Base-by-base conservation (phyloP, 2,797 vertebrate genomes). In the Erpetoichthys calabaricus region DNA sequence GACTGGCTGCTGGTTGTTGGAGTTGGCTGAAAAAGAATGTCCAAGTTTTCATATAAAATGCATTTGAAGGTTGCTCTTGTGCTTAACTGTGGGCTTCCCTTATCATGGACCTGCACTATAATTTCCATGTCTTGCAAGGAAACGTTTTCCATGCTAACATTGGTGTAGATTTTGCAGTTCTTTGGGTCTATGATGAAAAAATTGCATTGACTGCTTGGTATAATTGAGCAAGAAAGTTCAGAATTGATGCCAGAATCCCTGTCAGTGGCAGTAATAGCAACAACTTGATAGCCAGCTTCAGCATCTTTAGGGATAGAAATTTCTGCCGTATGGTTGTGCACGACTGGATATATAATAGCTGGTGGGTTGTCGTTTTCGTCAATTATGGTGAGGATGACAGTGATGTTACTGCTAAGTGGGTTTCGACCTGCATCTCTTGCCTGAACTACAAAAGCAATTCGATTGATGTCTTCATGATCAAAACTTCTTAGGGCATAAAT, bases 341-440 rank as follows among this genome's bases (percentile, higher is more conserved):
- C 79, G 0, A 63, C 65, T 0, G 95, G 94, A 2, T 80, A 82
- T 65, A 91, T 81, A 1, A 99, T 91, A 52, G 92, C 68, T 0
- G 94, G 94, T 0, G 86, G 65, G 0, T 98, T 99, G 74, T 99
- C 95, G 2, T 99, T 99, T 66, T 97, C 92, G 4, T 98, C 95
- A 5, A 98, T 77, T 62, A 99, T 74, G 4, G 91, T 97, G 3
- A 99, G 80, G 0, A 92, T 80, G 3, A 99, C 87, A 0, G 92
- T 95, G 59, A 93, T 73, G 51, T 99, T 99, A 62, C 85, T 85
- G 1, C 67, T 73, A 0, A 97, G 83, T 3, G 86, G 76, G 58
- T 81, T 88, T 7, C 80, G 88, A 3, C 91, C 90, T 3, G 88
- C 86, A 7, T 99, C 95, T 51, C 88, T 84, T 0, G 91, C 95